Evolutionary conservation across 2,113 vertebrate species (phyloP), one percentile per base, ranked within the genome.

Genomic region (Brachirus orientalis): DNA sequence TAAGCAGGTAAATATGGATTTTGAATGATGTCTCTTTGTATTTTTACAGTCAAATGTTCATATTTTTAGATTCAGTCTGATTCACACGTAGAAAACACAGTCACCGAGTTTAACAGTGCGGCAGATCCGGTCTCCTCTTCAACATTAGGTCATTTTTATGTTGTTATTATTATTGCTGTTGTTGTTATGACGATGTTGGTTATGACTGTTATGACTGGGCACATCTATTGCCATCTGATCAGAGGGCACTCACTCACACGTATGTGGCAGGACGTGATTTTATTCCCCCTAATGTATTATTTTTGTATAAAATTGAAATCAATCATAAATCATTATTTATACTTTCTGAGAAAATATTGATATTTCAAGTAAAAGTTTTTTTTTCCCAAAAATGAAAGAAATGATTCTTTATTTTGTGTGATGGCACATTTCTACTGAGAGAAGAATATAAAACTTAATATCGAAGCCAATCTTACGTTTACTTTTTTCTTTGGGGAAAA

Each of bases 241-340:
- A 84, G 87, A 88, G 71, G 88, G 0, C 28, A 28, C 28, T 1
- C 86, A 88, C 85, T 82, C 72, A 56, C 69, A 77, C 64, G 72
- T 86, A 69, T 88, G 84, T 87, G 86, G 83, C 82, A 67, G 79
- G 56, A 83, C 52, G 68, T 92, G 83, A 89, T 89, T 88, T 70
- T 77, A 88, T 89, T 86, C 19, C 37, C 91, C 77, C 70, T 87
- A 81, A 90, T 94, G 92, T 95, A 94, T 93, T 94, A 94, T 95
- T 95, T 95, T 94, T 95, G 94, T 94, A 94, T 86, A 93, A 94
- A 94, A 93, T 90, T 83, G 51, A 93, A 95, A 94, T 93, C 92
- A 94, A 92, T 93, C 90, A 84, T 90, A 92, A 94, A 95, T 95
- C 93, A 94, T 90, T 95, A 95, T 95, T 95, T 95, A 95, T 95